Conservation (phyloP, 2,888 invertebrate species). For the Cheilosia variabilis region DNA sequence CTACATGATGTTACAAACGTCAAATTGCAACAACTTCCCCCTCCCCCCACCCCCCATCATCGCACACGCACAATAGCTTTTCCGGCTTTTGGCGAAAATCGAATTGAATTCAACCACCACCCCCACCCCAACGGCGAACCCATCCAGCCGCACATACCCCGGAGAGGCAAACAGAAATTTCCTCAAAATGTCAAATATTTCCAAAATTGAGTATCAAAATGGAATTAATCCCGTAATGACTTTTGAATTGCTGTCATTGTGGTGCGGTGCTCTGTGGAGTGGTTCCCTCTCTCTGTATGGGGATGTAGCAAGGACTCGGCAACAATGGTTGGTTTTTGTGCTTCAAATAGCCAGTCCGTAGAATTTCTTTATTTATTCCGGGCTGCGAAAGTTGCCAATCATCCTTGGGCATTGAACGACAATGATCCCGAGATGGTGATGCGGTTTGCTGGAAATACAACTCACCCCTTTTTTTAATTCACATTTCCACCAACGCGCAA, state of each 20-base stretch:
- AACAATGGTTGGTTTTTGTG: constrained; percentile 47
- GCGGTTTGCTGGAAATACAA: constrained; percentile 6
- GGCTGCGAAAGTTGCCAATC: constrained; percentile 27
- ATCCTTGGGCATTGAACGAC: constrained; percentile 12
- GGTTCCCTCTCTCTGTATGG: background rate
- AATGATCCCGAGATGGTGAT: background rate
- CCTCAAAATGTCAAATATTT: constrained; percentile 50
- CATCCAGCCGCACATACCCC: background rate
- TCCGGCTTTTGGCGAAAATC: constrained; percentile 7
- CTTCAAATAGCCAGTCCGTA: constrained; percentile 34
- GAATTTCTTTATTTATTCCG: constrained; percentile 26
- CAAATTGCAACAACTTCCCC: constrained; percentile 7
- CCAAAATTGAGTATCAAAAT: constrained; percentile 65
- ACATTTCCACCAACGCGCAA: constrained; percentile 4
- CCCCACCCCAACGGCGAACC: background rate
- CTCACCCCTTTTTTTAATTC: constrained; percentile 31
- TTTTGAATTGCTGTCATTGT: constrained; percentile 65
- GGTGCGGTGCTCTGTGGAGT: constrained; percentile 20
- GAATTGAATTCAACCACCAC: constrained; percentile 54
- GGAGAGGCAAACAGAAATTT: constrained; percentile 29
- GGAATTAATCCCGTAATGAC: constrained; percentile 68
- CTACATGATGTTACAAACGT: constrained; percentile 40
- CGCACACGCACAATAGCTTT: constrained; percentile 18
- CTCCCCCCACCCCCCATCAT: background rate
- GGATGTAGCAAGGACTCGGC: background rate